These are phyloP conservation scores for Andrena flavipes DNA, from an alignment of 2,888 invertebrate species.

Conservation along the genomic window DNA sequence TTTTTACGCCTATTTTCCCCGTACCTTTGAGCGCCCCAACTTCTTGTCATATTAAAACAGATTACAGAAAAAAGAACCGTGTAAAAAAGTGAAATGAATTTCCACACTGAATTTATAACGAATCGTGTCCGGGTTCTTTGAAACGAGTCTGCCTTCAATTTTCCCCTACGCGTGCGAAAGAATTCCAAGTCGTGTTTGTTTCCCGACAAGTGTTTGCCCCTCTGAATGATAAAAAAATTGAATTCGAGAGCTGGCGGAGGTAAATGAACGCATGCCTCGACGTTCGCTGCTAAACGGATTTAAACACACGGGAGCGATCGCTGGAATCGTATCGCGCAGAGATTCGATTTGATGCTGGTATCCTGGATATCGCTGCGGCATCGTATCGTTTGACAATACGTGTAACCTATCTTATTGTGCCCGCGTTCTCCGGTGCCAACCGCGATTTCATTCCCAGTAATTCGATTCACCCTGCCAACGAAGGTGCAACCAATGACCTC, in stretches of 20 bases:
- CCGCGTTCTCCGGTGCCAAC: not conserved
- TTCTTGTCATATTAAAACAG: not conserved
- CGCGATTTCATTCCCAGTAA: constrained; percentile 26
- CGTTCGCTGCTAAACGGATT: not conserved
- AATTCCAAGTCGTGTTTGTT: constrained; percentile 1
- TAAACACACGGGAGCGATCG: constrained; percentile 5
- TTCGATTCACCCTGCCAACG: not conserved
- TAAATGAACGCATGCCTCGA: constrained; percentile 10
- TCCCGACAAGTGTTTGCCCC: not conserved
- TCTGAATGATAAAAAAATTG: not conserved
- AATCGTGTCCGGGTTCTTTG: not conserved
- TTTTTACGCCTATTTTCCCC: not conserved
- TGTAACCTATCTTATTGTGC: not conserved
- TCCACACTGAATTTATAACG: not conserved
- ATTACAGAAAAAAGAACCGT: not conserved
- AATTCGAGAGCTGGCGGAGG: not conserved
- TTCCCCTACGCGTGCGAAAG: not conserved
- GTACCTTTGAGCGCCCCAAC: not conserved
- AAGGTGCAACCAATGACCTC: constrained; percentile 4
- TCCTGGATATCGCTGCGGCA: not conserved
- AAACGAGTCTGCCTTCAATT: not conserved
- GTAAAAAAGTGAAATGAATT: not conserved
- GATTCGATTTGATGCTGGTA: constrained; percentile 17
- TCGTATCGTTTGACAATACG: constrained; percentile 19
- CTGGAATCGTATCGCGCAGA: not conserved